Evolutionary conservation across 1,140 invertebrate species (phyloP).

Genomic region (Maconellicoccus hirsutus): DNA sequence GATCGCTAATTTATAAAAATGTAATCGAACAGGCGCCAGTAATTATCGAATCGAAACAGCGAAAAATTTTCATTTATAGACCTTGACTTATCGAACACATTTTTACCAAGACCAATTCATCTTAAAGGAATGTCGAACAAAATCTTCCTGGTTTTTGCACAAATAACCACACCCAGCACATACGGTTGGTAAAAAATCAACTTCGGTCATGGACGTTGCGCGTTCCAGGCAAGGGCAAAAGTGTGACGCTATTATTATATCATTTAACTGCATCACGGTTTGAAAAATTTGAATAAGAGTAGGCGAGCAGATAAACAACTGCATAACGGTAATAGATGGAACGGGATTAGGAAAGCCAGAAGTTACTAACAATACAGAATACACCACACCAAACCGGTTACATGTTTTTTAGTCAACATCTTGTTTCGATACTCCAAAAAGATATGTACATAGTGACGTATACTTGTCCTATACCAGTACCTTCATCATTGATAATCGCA

Average conservation of each 20-base stretch:
- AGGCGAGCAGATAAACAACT: neutral
- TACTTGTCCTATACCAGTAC: too few species aligned
- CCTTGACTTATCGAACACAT: neutral
- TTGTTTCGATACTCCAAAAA: neutral
- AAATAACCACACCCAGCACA: neutral
- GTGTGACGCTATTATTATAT: neutral
- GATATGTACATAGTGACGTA: neutral
- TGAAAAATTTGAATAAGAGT: constrained; percentile 5
- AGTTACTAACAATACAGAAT: neutral
- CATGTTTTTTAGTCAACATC: neutral
- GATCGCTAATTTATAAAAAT: too few species aligned
- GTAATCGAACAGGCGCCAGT: too few species aligned
- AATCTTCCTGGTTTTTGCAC: neutral
- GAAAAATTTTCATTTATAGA: neutral
- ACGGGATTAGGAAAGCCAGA: neutral
- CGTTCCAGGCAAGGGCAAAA: constrained; percentile 1
- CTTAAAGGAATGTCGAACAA: neutral
- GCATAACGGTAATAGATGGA: neutral
- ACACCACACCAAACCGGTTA: neutral
- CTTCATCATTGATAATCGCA: too few species aligned
- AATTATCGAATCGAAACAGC: too few species aligned
- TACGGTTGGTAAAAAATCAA: neutral
- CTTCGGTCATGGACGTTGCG: neutral
- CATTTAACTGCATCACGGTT: neutral
- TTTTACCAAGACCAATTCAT: neutral